A percentile compares a stretch with the other conserved stretches of the same genome.
Evolutionary conservation across 2,797 vertebrate species (phyloP).

Genomic region (Decapterus maruadsi): DNA sequence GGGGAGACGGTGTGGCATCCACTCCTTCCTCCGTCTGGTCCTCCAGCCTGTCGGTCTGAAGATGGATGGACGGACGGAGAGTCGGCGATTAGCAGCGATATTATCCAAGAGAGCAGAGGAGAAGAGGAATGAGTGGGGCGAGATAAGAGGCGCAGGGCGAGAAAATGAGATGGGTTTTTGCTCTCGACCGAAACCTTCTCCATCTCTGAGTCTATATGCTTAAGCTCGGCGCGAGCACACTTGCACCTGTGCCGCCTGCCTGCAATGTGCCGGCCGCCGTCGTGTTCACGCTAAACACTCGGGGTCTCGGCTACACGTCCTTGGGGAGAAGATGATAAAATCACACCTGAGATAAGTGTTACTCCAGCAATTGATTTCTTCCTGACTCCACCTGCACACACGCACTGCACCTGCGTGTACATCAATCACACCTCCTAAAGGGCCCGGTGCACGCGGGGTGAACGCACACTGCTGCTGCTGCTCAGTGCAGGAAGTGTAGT

Average conservation of each 20-base stretch:
- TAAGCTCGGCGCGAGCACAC: conserved; percentile 31
- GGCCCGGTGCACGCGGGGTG: conserved; percentile 7
- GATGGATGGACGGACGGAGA: conserved; percentile 59
- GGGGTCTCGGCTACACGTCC: conserved; percentile 42
- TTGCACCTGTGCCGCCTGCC: neutral
- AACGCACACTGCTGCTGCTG: conserved; percentile 8
- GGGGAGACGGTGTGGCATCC: conserved; percentile 25
- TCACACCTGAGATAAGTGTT: conserved; percentile 80
- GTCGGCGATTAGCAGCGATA: conserved; percentile 68
- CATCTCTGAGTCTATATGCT: conserved; percentile 27
- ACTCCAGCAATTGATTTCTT: conserved; percentile 63
- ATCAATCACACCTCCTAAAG: conserved; percentile 36
- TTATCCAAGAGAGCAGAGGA: conserved; percentile 48
- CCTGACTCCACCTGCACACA: conserved; percentile 46
- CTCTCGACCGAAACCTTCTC: conserved; percentile 50
- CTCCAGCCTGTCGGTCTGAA: conserved; percentile 30
- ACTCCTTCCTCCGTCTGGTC: conserved; percentile 49
- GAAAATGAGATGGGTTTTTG: conserved; percentile 66
- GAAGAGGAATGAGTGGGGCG: conserved; percentile 48
- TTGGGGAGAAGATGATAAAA: conserved; percentile 66
- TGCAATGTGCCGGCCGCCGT: conserved; percentile 7
- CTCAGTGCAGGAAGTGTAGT: neutral
- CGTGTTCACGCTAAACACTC: conserved; percentile 35
- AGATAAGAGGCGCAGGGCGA: conserved; percentile 67
- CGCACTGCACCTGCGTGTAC: conserved; percentile 26